Base-by-base conservation (phyloP, 2,888 invertebrate species). In the Cheilosia soror region DNA sequence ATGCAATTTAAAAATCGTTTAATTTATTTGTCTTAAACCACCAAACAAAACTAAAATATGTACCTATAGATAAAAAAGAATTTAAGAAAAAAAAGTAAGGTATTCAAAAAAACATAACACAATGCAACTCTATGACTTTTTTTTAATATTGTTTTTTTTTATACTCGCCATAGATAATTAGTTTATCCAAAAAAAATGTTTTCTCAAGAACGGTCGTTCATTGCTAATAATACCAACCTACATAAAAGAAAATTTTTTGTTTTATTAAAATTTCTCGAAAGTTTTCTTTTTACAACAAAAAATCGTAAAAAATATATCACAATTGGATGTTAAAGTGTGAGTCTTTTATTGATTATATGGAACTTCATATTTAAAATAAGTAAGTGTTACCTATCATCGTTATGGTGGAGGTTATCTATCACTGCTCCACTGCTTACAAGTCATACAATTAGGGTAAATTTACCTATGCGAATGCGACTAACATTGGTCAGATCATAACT, bases 161-260 rank as follows among this genome's bases (percentile, higher is more conserved):
- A 72, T 72, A 85, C 68, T 72, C 77, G 85, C 81, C 85, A 85
- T 85, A 85, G 69, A 80, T 85, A 75, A 79, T 69, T 79, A 44
- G 60, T 65, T 85, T 85, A 80, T 85, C 76, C 11, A 68, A 51
- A 51, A 51, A 51, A 65, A 73, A 77, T 72, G 60, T 44, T 31
- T 80, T 80, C 57, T 33, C 42, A 72, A 60, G 6, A 47, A 55
- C 44, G 40, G 37, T 55, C 20, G 33, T 44, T 60, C 53, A 37
- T 55, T 44, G 29, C 25, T 62, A 66, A 9, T 49, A 55, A 49
- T 15, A 9, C 37, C 44, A 60, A 49, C 15, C 47, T 15, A 49
- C 11, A 27, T 33, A 37, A 37, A 37, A 6, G 7, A 37, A 37
- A 37, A 49, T 15, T 20, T 69, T 78, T 63, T 51, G 27, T 80